These are phyloP conservation scores for Nomada hirtipes DNA, from an alignment of 2,888 invertebrate genomes.

Conservation along the genomic window DNA sequence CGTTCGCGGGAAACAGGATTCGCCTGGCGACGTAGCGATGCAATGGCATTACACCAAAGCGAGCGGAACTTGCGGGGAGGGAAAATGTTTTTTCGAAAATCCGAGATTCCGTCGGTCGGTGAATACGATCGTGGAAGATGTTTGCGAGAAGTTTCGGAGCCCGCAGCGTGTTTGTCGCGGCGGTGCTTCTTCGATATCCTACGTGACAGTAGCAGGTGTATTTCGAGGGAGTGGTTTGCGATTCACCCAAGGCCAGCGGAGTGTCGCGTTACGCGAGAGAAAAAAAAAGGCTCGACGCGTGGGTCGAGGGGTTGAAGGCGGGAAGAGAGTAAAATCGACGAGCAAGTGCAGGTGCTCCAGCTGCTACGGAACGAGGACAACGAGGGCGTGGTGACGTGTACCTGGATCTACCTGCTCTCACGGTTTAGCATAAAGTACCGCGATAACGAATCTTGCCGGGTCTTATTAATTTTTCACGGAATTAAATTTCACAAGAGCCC, in stretches of 20 bases:
- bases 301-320: not conserved
- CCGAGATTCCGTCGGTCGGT: not conserved
- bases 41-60: not conserved
- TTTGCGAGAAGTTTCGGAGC: not conserved
- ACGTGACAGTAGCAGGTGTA: not conserved
- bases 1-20: constrained; percentile 3
- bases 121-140: not conserved
- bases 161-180: not conserved
- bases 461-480: constrained; percentile 23
- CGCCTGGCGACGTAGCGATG: not conserved
- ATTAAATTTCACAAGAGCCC: not conserved
- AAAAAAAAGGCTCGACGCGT: not conserved
- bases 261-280: not conserved
- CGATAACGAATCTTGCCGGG: no score
- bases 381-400: not conserved
- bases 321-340: not conserved
- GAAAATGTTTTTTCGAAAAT: not conserved
- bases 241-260: constrained; percentile 8
- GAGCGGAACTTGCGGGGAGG: not conserved
- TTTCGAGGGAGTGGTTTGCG: not conserved
- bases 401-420: not conserved
- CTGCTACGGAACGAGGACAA: constrained; percentile 16
- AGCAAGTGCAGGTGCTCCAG: constrained; percentile 5
- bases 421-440: no score
- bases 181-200: no score